Evolutionary conservation across 2,113 vertebrate species (phyloP), one percentile per base, ranked within the genome.

Genomic region (Caranx ignobilis): DNA sequence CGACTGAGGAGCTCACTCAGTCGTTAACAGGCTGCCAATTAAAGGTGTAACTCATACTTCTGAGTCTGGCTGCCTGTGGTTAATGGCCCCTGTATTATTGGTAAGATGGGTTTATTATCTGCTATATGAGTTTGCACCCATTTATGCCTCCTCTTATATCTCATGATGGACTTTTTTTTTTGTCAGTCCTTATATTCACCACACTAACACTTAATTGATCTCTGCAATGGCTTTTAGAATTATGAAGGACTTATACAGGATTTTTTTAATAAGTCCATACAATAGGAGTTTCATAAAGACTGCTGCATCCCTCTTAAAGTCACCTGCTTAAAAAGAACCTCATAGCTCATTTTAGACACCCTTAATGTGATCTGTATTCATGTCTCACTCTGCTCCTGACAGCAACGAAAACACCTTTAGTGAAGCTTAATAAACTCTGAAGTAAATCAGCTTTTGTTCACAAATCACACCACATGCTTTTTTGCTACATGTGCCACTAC

Each of bases 1-100:
- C 11, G 0, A 39, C 52, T 69, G 15, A 16, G 32, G 26, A 43
- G 19, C 4, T 60, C 43, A 43, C 37, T 78, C 37, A 19, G 57
- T 48, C 10, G 37, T 55, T 48, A 26, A 57, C 32, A 60, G 55
- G 6, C 21, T 62, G 4, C 32, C n/a, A 11, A 57, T 75, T 45
- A 52, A 68, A 68, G 19, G 35, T 64, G 66, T 47, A 45, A 74
- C 35, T 61, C 48, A 16, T 43, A 34, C n/a, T 54, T 41, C 52
- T 21, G 19, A n/a, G 45, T 37, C 1, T 68, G 55, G 47, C 37
- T 26, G 64, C 16, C 6, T 16, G n/a, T 21, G 39, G 34, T 62
- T 83, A 57, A 83, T 69, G 63, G 43, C 39, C 6, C 8, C 62
- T 4, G 34, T 64, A 16, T 47, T 64, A 16, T 47, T 8, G 13